Evolutionary conservation across 2,113 vertebrate genomes (phyloP).

Genomic region (Ursus arctos): DNA sequence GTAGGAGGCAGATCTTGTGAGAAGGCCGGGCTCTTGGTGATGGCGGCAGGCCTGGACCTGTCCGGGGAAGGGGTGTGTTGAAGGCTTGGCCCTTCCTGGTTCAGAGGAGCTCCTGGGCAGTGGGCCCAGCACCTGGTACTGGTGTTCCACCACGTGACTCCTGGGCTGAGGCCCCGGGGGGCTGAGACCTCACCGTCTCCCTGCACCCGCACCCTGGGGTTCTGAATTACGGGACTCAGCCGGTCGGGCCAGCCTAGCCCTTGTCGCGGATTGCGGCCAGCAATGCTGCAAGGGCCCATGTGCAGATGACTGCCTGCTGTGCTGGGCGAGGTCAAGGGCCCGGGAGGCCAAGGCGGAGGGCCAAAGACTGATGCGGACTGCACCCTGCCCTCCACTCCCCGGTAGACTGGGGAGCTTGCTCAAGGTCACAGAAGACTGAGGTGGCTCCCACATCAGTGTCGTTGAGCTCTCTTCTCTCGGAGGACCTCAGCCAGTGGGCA

Average conservation of each 20-base stretch:
- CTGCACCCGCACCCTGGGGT: conserved; percentile 15
- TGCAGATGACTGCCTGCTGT: neutral
- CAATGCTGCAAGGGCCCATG: neutral
- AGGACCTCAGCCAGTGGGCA: neutral
- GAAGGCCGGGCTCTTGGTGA: neutral
- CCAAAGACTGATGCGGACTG: conserved; percentile 10
- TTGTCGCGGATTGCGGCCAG: neutral
- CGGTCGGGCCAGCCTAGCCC: neutral
- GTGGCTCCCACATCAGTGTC: neutral
- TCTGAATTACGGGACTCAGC: conserved; percentile 21
- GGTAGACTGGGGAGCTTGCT: neutral
- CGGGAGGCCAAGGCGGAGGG: neutral
- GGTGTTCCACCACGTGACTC: neutral
- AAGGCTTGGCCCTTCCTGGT: conserved; percentile 33
- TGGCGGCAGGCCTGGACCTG: conserved; percentile 47
- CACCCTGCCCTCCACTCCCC: neutral
- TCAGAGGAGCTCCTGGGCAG: conserved; percentile 44
- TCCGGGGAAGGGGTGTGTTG: neutral
- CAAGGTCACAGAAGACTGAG: conserved; percentile 5
- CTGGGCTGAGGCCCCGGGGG: neutral
- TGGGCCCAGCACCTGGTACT: neutral
- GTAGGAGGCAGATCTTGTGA: neutral
- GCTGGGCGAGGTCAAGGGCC: neutral
- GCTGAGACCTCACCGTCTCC: neutral
- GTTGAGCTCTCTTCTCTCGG: neutral